Conservation (phyloP, 2,797 vertebrate genomes). For the Catamblyrhynchus diadema region DNA sequence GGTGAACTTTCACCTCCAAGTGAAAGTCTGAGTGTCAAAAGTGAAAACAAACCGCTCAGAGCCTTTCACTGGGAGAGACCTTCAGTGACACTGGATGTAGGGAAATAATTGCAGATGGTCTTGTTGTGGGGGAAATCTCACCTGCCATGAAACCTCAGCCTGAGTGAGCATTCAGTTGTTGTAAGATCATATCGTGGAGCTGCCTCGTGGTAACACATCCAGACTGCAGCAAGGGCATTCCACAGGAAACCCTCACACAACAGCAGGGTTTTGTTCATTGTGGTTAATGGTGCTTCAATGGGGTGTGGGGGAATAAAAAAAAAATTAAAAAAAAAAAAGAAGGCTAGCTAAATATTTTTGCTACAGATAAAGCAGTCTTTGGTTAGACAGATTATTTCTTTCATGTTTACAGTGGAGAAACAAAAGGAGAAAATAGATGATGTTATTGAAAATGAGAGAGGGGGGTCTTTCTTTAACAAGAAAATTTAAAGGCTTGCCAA, state of each 20-base stretch:
- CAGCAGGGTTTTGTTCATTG: conserved; percentile 4
- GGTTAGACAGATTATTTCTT: background rate
- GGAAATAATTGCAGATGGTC: conserved; percentile 42
- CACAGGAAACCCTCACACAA: background rate
- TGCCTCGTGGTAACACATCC: background rate
- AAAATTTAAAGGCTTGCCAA: rapidly evolving
- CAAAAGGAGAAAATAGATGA: background rate
- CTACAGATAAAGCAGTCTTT: background rate
- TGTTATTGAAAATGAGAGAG: background rate
- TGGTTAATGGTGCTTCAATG: background rate
- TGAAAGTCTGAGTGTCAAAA: conserved; percentile 55
- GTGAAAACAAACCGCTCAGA: conserved; percentile 61
- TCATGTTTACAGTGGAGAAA: background rate
- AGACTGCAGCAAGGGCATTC: conserved; percentile 6
- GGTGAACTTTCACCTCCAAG: conserved; percentile 63
- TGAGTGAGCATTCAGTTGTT: background rate
- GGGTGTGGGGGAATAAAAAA: background rate
- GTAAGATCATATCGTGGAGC: background rate
- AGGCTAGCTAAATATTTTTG: background rate
- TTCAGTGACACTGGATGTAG: conserved; percentile 39
- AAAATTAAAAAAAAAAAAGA: background rate
- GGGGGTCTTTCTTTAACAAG: too few relatives aligned
- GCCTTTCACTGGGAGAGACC: conserved; percentile 35
- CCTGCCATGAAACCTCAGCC: conserved; percentile 37
- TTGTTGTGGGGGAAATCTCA: conserved; percentile 22